Evolutionary conservation across 2,113 vertebrate genomes (phyloP), one percentile per base, ranked within the genome.

Genomic region (Syngnathus scovelli): DNA sequence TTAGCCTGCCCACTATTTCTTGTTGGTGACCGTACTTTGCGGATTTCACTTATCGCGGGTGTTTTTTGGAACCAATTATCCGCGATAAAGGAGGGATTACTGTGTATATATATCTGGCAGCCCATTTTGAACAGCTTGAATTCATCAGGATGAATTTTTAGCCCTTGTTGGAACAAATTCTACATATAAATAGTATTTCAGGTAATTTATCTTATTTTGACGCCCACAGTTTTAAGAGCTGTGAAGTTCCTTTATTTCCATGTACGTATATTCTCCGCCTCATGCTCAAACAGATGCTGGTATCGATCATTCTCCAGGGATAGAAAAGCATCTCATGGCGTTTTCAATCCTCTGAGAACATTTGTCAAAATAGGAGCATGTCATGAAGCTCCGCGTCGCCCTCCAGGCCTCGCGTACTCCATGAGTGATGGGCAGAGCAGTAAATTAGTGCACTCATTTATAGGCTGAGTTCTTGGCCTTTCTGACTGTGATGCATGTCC

Each of bases 381-480:
- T 82, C 60, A 78, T 78, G 72, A 68, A 48, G 71, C 61, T 46
- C 49, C 61, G 68, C 1, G 38, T 67, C 27, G 11, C 69, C 55
- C 49, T 73, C 51, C 36, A 43, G 63, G 69, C 76, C 76, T 73
- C 38, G 23, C 23, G 12, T 33, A 56, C 54, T 15, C 23, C 23
- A 46, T 76, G 77, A 87, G 70, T 81, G 80, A 86, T 77, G 70
- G 79, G 74, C 77, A 62, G 70, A 68, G 76, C 73, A 69, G 82
- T 86, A 83, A 88, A 88, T 88, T 83, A 85, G 78, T 83, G 67
- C 84, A 85, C 82, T 85, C 80, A 74, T 87, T 89, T 87, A 89
- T 83, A 77, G 78, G 87, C 79, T 61, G 51, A 37, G 71, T 69
- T 76, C 58, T 67, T 82, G 79, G 88, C 86, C 85, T 79, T 80